Percentiles rank a stretch among this genome's conserved stretches.
Conservation (phyloP, 1,140 invertebrate species). For the Drosophila paulistorum region DNA sequence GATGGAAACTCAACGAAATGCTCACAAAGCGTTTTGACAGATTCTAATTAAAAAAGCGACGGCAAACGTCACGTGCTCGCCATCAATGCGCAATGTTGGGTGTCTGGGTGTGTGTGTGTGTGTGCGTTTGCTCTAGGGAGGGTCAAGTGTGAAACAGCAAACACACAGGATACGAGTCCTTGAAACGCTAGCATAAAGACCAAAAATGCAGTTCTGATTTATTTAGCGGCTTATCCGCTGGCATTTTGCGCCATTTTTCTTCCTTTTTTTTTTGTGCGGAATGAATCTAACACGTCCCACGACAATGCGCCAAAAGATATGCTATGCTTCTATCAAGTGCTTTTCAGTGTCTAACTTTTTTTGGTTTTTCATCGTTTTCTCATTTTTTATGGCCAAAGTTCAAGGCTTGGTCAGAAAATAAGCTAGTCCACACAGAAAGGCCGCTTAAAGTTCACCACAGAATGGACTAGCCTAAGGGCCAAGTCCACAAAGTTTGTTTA, state of each 20-base stretch:
- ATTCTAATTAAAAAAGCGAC: slow-evolving; percentile 75
- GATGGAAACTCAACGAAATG: slow-evolving; percentile 21
- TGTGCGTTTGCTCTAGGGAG: slow-evolving; percentile 18
- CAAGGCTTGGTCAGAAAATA: slow-evolving; percentile 58
- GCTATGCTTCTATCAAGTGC: slow-evolving; percentile 36
- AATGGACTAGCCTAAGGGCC: slow-evolving; percentile 20
- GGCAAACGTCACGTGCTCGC: slow-evolving; percentile 59
- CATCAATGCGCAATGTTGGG: slow-evolving; percentile 25
- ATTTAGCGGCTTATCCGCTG: slow-evolving; percentile 43
- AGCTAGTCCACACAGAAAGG: slow-evolving; percentile 28
- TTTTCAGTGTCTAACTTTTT: slow-evolving; percentile 18
- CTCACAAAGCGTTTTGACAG: slow-evolving; percentile 69
- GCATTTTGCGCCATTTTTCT: slow-evolving; percentile 25
- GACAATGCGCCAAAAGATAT: slow-evolving; percentile 35
- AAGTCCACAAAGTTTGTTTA: slow-evolving; percentile 26
- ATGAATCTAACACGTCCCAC: slow-evolving; percentile 52
- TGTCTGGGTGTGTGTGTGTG: slow-evolving; percentile 10
- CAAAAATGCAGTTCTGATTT: slow-evolving; percentile 44
- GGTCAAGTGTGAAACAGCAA: slow-evolving; percentile 20
- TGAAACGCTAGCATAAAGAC: slow-evolving; percentile 42
- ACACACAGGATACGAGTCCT: slow-evolving; percentile 38
- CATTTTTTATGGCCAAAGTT: slow-evolving; percentile 46
- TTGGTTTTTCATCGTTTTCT: neutral
- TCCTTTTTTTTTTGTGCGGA: slow-evolving; percentile 21
- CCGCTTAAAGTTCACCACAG: slow-evolving; percentile 33